phyloP scores from a whole-genome alignment of 2,113 vertebrate species.

The Enhydra lutris region DNA sequence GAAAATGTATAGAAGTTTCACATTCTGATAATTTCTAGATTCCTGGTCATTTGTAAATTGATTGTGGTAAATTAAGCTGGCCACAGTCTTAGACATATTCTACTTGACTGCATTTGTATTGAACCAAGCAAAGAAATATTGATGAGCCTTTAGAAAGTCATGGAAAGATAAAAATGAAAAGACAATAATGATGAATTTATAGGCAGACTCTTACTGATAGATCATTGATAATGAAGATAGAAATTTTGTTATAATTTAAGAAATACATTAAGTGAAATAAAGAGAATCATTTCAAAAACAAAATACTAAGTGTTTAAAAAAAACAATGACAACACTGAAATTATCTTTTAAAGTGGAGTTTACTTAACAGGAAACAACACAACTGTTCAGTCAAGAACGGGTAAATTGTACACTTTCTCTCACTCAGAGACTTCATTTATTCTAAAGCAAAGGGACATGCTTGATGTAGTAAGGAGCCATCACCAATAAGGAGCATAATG shows the following conservation, averaged over 20 bases:
- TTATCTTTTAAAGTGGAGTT: not conserved
- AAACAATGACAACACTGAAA: not conserved
- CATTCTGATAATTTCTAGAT: not conserved
- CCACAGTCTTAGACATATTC: not conserved
- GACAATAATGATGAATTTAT: not conserved
- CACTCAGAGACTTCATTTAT: not conserved
- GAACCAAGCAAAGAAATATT: not conserved
- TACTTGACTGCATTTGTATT: not conserved
- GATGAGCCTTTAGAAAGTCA: not conserved
- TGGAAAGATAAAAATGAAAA: conserved; percentile 14
- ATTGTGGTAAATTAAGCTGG: not conserved
- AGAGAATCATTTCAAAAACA: not conserved
- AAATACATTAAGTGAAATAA: not conserved
- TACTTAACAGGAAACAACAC: not conserved
- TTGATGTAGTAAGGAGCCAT: not conserved
- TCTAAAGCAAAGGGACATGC: not conserved
- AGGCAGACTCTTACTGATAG: not conserved
- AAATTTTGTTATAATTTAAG: not conserved
- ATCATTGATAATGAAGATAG: not conserved
- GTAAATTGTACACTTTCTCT: not conserved
- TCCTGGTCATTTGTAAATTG: not conserved
- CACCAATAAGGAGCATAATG: not conserved
- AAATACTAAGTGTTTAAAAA: not conserved
- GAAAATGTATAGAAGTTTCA: not conserved
- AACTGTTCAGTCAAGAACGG: not conserved